Conservation (phyloP, 2,113 vertebrate genomes). For the Ciconia boyciana region DNA sequence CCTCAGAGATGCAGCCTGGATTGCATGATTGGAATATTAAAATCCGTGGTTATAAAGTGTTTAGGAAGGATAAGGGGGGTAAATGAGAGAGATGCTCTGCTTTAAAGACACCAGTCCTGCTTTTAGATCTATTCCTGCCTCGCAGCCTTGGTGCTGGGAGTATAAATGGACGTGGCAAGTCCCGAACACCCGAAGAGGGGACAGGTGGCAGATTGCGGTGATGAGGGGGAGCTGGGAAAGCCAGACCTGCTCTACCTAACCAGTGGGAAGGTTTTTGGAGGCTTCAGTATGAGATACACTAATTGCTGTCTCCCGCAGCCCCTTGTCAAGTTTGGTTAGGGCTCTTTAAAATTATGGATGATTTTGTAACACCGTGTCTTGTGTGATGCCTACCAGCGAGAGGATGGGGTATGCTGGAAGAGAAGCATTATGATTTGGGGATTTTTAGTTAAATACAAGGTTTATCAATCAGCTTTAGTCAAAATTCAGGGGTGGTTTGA, state of each 20-base stretch:
- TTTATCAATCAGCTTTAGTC: neutral
- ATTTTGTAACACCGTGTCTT: neutral
- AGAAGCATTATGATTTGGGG: neutral
- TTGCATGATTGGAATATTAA: conserved; percentile 39
- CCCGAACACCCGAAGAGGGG: neutral
- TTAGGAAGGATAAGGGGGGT: neutral
- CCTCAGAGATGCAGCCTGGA: neutral
- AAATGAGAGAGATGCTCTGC: neutral
- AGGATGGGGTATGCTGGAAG: neutral
- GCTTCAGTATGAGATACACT: neutral
- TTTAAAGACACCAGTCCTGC: neutral
- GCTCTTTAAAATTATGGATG: neutral
- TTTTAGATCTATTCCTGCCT: neutral
- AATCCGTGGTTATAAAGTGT: neutral
- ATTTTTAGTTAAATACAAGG: neutral
- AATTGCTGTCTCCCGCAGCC: neutral
- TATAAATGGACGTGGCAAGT: neutral
- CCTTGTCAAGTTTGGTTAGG: neutral
- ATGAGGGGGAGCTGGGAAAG: neutral
- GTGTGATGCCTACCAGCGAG: neutral
- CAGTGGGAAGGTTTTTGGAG: neutral
- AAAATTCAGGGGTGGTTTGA: neutral
- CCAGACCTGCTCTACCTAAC: neutral
- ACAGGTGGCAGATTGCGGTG: neutral
- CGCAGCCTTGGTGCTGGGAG: neutral